Conservation (phyloP, 2,113 vertebrate species). For the Todiramphus saurophagus region DNA sequence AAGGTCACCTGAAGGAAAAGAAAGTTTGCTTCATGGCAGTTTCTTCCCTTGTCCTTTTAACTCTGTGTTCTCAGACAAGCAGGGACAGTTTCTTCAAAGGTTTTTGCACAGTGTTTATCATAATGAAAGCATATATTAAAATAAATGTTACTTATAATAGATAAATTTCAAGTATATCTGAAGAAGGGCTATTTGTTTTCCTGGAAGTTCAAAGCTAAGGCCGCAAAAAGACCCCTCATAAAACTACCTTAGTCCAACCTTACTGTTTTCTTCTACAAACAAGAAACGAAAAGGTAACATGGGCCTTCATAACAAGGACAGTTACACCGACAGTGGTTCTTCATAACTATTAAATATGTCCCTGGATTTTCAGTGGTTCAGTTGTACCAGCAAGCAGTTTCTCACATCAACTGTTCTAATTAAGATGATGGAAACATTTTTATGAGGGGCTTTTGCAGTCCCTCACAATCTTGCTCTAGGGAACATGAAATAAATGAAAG, state of each 20-base stretch:
- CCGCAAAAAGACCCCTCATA: neutral
- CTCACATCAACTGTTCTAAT: neutral
- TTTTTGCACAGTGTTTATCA: neutral
- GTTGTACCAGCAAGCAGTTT: neutral
- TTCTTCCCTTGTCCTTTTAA: neutral
- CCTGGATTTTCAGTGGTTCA: neutral
- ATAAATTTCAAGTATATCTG: neutral
- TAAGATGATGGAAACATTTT: neutral
- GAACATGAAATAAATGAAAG: neutral
- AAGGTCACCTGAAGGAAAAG: neutral
- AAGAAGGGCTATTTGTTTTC: neutral
- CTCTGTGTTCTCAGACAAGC: fast-evolving
- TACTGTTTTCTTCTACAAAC: neutral
- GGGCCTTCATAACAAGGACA: neutral
- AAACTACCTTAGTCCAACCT: neutral
- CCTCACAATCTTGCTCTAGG: neutral
- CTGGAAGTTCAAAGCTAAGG: neutral
- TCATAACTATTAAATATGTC: neutral
- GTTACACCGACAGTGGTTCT: neutral
- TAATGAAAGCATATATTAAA: neutral
- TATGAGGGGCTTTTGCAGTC: neutral
- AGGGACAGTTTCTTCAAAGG: neutral
- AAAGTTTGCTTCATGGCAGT: neutral
- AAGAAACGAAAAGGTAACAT: neutral
- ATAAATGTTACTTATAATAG: neutral